Percentiles rank a stretch among this genome's conserved stretches.
Evolutionary conservation across 2,888 invertebrate genomes (phyloP).

Genomic region (Cheilosia pagana): DNA sequence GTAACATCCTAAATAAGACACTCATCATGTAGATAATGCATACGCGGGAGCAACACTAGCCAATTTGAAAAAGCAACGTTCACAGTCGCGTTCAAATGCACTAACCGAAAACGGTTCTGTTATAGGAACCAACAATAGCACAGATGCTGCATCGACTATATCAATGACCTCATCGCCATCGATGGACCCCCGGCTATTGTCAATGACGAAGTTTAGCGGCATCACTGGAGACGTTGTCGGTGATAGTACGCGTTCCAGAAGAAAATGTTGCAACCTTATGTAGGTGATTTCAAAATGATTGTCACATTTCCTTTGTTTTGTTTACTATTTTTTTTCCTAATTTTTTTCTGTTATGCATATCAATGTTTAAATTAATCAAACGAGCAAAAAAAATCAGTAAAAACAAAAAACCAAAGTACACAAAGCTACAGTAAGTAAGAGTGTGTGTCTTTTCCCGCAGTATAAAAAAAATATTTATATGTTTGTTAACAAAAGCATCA

Average conservation of each 20-base stretch:
- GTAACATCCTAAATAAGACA: slow-evolving; percentile 76
- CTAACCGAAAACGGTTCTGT: slow-evolving; percentile 84
- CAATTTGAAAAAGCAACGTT: slow-evolving; percentile 96
- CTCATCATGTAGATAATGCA: slow-evolving; percentile 78
- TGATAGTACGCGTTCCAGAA: slow-evolving; percentile 87
- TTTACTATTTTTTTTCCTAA: not conserved
- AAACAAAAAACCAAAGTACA: slow-evolving; percentile 71
- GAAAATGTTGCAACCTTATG: slow-evolving; percentile 90
- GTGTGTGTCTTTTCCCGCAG: slow-evolving; percentile 39
- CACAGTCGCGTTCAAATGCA: slow-evolving; percentile 88
- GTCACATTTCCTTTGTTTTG: slow-evolving; percentile 12
- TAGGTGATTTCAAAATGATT: slow-evolving; percentile 81
- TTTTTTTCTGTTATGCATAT: slow-evolving; percentile 42
- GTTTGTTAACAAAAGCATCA: slow-evolving; percentile 32
- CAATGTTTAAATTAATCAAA: slow-evolving; percentile 49
- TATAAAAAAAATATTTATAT: slow-evolving; percentile 19
- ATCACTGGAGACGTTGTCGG: slow-evolving; percentile 91
- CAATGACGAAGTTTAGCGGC: slow-evolving; percentile 87
- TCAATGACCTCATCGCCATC: slow-evolving; percentile 76
- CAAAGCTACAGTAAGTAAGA: slow-evolving; percentile 47
- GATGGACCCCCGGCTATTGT: slow-evolving; percentile 79
- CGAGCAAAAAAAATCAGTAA: slow-evolving; percentile 17
- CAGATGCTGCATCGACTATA: slow-evolving; percentile 79
- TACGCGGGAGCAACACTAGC: slow-evolving; percentile 88
- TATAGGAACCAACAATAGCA: slow-evolving; percentile 81